Evolutionary conservation across 2,888 invertebrate genomes (phyloP).

Genomic region (Mechanitis mazaeus): DNA sequence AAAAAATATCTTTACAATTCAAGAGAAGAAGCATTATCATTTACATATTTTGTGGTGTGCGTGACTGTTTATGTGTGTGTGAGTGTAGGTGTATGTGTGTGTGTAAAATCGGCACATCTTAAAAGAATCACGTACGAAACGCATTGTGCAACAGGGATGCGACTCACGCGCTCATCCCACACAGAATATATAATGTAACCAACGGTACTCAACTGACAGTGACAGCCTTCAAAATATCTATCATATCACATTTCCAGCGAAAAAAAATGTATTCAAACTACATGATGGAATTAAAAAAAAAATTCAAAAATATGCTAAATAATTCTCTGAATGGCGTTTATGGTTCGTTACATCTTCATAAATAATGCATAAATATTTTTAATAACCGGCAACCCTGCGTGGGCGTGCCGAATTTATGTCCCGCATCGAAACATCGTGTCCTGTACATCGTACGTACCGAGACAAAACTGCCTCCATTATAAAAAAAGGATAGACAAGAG

Average conservation of each 20-base stretch:
- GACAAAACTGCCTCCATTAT: conserved; percentile 28
- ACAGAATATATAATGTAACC: conserved; percentile 38
- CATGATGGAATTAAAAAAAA: too few species aligned
- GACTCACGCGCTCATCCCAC: conserved; percentile 34
- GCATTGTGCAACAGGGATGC: conserved; percentile 49
- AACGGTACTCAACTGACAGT: conserved; percentile 7
- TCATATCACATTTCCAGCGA: conserved; percentile 17
- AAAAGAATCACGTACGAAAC: conserved; percentile 47
- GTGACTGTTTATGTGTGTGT: too few species aligned
- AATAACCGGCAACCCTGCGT: conserved; percentile 31
- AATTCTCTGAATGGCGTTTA: background rate
- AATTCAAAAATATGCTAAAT: too few species aligned
- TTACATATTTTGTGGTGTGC: too few species aligned
- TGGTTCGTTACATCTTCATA: background rate
- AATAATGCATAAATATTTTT: too few species aligned
- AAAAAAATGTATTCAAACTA: too few species aligned
- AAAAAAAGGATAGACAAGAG: conserved; percentile 5
- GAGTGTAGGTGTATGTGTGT: background rate
- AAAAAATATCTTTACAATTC: too few species aligned
- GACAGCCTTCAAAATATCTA: conserved; percentile 22
- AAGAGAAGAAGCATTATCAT: too few species aligned
- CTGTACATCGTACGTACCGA: conserved; percentile 20
- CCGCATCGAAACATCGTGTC: conserved; percentile 41
- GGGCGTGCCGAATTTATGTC: conserved; percentile 43
- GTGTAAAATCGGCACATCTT: conserved; percentile 48